These are phyloP conservation scores for Oreonectes daqikongensis DNA, from an alignment of 2,797 vertebrate species.

Conservation along the genomic window DNA sequence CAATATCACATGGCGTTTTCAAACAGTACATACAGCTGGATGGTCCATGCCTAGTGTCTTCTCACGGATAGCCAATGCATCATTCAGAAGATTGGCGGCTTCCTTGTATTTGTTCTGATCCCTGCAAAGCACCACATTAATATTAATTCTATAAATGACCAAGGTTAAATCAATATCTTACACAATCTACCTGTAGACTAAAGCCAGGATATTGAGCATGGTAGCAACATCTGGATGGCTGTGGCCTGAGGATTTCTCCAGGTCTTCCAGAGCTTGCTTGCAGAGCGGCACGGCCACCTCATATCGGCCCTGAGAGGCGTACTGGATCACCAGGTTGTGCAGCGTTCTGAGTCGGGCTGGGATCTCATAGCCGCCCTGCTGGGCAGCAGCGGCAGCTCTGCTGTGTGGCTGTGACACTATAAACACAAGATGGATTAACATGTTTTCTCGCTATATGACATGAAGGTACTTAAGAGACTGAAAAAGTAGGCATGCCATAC, in stretches of 20 bases:
- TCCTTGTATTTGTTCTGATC: constrained; percentile 94
- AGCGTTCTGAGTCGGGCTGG: constrained; percentile 85
- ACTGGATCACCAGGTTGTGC: constrained; percentile 92
- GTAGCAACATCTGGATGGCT: constrained; percentile 89
- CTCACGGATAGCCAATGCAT: constrained; percentile 85
- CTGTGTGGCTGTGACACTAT: constrained; percentile 73
- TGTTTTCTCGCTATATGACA: neutral
- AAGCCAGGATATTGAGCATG: constrained; percentile 89
- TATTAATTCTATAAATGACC: too few species aligned
- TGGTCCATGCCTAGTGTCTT: constrained; percentile 87
- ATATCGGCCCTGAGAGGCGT: constrained; percentile 86
- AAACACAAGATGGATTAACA: constrained; percentile 1
- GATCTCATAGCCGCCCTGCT: constrained; percentile 89
- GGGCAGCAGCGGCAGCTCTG: constrained; percentile 75
- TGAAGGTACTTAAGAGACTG: neutral
- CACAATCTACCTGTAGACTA: constrained; percentile 84
- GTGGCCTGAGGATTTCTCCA: constrained; percentile 90
- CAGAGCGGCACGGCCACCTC: constrained; percentile 90
- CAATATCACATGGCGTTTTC: neutral
- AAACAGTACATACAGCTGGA: constrained; percentile 78
- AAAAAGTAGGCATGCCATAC: constrained; percentile 63
- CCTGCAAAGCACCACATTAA: constrained; percentile 61
- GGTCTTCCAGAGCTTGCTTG: constrained; percentile 88
- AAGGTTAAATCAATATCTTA: neutral
- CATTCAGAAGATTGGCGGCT: constrained; percentile 86